Conservation (phyloP, 2,113 vertebrate genomes). For the Balaeniceps rex region DNA sequence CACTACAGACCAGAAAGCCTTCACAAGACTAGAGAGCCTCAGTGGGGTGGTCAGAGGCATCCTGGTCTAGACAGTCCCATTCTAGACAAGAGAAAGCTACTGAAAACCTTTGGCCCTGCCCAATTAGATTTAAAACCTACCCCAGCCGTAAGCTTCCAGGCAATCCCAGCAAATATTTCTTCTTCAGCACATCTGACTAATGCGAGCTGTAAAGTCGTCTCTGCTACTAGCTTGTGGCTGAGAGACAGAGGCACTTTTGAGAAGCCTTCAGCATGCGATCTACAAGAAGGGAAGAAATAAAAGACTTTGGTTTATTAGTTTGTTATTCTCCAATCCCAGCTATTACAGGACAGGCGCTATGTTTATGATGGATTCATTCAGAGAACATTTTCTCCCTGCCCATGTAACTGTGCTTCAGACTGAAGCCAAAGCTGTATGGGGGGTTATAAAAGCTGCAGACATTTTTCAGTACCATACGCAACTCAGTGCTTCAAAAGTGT, state of each 20-base stretch:
- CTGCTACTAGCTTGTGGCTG: neutral
- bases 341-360: neutral
- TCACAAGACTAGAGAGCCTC: neutral
- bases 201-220: neutral
- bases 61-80: neutral
- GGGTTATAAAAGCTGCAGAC: constrained; percentile 14
- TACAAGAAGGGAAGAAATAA: neutral
- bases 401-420: neutral
- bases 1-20: neutral
- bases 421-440: constrained; percentile 2
- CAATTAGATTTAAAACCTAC: neutral
- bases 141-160: neutral
- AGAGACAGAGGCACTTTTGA: neutral
- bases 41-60: neutral
- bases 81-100: neutral
- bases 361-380: constrained; percentile 25
- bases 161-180: neutral
- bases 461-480: neutral
- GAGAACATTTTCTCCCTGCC: constrained; percentile 47
- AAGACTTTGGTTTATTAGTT: constrained; percentile 9
- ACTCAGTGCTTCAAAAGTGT: neutral
- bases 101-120: neutral
- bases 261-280: neutral
- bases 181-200: neutral
- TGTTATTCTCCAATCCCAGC: neutral